phyloP scores from a whole-genome alignment of 2,113 vertebrate species.

The Apodemus sylvaticus region DNA sequence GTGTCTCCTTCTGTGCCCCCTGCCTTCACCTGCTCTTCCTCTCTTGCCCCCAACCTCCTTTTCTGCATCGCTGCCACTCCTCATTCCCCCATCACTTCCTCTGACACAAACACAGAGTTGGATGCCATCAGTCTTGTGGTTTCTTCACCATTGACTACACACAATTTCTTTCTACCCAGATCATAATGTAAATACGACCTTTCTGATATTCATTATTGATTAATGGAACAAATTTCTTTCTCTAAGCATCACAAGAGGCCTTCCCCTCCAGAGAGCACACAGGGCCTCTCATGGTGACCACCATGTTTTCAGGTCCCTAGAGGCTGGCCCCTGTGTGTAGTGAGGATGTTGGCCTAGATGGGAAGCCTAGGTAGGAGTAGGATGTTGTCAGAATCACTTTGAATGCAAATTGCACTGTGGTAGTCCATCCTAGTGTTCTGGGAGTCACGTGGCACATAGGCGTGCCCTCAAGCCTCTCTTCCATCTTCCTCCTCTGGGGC shows the following conservation, averaged over 20 bases:
- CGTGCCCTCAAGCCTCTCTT: rapidly evolving
- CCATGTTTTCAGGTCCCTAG: background rate
- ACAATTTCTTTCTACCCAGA: constrained; percentile 36
- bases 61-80: background rate
- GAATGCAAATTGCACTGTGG: rapidly evolving
- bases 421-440: too few relatives aligned
- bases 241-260: background rate
- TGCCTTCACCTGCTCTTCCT: background rate
- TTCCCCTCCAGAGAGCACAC: constrained; percentile 63
- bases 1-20: background rate
- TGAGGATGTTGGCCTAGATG: rapidly evolving
- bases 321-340: background rate
- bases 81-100: background rate
- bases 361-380: background rate
- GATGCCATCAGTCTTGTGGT: background rate
- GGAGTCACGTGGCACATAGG: rapidly evolving
- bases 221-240: constrained; percentile 51
- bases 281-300: background rate
- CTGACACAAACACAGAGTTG: background rate
- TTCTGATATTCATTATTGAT: constrained; percentile 59
- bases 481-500: background rate
- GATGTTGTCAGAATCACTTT: background rate
- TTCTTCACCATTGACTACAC: background rate
- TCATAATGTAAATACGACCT: constrained; percentile 51
- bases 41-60: background rate